Conservation (phyloP, 2,888 invertebrate species). For the Troides helena region DNA sequence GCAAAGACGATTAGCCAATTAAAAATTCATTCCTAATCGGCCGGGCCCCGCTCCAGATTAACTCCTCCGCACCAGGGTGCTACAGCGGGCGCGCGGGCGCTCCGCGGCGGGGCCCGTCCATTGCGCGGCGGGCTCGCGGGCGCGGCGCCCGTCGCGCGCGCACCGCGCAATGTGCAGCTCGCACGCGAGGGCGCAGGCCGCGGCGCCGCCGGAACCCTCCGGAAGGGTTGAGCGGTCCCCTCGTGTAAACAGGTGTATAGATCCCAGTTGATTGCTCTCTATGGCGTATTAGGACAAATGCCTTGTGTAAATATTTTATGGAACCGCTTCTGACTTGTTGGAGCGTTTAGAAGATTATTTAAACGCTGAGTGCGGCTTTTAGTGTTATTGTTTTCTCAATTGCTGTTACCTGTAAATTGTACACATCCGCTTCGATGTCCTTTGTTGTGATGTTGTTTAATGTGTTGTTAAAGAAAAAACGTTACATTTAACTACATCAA, state of each 20-base stretch:
- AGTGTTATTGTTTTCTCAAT: background rate
- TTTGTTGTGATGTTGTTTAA: no score
- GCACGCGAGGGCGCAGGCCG: no score
- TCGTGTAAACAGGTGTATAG: conserved; percentile 36
- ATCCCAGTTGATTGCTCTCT: conserved; percentile 34
- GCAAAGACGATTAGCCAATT: conserved; percentile 32
- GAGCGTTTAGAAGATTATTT: conserved; percentile 21
- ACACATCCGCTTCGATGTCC: no score
- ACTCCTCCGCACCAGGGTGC: conserved; percentile 16
- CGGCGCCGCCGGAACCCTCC: background rate
- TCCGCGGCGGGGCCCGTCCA: no score
- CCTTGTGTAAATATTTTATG: conserved; percentile 29
- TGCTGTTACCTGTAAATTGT: background rate
- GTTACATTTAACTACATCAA: no score
- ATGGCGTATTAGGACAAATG: conserved; percentile 30
- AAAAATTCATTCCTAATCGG: conserved; percentile 37
- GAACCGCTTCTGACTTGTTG: conserved; percentile 21
- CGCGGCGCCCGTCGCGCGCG: no score
- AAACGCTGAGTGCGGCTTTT: background rate
- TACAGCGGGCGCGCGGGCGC: background rate
- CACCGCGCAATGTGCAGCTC: no score
- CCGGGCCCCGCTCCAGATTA: conserved; percentile 40
- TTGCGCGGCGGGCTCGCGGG: no score
- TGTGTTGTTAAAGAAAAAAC: no score
- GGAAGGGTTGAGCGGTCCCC: conserved; percentile 35